Conservation (phyloP, 2,113 vertebrate species). For the Rattus rattus region DNA sequence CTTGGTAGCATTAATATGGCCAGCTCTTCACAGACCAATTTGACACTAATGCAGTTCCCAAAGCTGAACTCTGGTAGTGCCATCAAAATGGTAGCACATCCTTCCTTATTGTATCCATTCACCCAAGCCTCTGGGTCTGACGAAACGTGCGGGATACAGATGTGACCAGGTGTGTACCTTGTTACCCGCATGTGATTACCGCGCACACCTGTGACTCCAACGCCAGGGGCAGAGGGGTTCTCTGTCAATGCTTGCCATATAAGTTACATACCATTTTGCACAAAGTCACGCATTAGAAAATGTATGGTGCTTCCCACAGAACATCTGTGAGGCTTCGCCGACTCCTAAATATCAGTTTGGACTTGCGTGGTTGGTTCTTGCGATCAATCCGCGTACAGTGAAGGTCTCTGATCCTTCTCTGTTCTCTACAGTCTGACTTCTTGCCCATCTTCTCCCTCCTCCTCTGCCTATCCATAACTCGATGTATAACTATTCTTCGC, state of each 20-base stretch:
- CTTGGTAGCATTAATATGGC: constrained; percentile 79
- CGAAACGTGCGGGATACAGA: constrained; percentile 69
- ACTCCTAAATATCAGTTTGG: constrained; percentile 82
- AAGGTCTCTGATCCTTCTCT: constrained; percentile 78
- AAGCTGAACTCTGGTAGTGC: constrained; percentile 76
- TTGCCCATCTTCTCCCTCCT: neutral
- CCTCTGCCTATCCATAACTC: constrained; percentile 27
- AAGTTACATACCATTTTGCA: constrained; percentile 83
- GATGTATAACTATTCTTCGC: constrained; percentile 26
- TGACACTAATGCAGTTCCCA: constrained; percentile 79
- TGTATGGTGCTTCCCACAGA: constrained; percentile 73
- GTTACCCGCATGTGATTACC: constrained; percentile 71
- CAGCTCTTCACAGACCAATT: constrained; percentile 80
- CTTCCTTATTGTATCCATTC: constrained; percentile 67
- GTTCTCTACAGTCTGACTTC: constrained; percentile 34
- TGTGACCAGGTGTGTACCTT: constrained; percentile 72
- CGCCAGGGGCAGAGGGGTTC: constrained; percentile 71
- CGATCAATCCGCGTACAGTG: constrained; percentile 64
- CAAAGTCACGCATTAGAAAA: constrained; percentile 78
- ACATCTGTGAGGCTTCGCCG: constrained; percentile 80
- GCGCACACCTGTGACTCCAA: constrained; percentile 56
- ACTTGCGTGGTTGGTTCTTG: constrained; percentile 78
- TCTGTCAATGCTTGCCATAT: constrained; percentile 72
- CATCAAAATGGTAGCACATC: constrained; percentile 65
- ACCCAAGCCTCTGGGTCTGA: constrained; percentile 62